A percentile compares a stretch with the other conserved stretches of the same genome.
phyloP scores from a whole-genome alignment of 2,797 vertebrate species.

The Melanotaenia boesemani region DNA sequence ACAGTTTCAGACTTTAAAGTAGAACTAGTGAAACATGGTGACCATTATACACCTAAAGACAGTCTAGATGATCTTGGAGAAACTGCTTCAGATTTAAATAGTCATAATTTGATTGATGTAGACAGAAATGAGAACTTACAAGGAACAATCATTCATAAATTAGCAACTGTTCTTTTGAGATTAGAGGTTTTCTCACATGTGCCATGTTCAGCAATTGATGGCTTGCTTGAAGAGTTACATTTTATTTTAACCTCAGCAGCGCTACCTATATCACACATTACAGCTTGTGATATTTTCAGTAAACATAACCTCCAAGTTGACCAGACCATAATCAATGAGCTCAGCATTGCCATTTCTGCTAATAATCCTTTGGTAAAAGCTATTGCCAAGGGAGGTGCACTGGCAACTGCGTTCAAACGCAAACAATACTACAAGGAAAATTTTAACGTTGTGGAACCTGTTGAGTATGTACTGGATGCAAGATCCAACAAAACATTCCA shows the following conservation, averaged over 20 bases:
- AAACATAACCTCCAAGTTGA: not conserved
- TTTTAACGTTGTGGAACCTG: constrained; percentile 15
- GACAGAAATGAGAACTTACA: not conserved
- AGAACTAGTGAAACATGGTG: not conserved
- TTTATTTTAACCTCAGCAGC: not conserved
- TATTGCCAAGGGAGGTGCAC: not conserved
- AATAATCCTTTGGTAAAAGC: not conserved
- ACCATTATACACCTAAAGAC: not conserved
- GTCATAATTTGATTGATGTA: not conserved
- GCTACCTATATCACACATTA: not conserved
- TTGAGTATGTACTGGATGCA: constrained; percentile 11
- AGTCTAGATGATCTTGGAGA: no score
- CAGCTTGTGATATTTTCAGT: not conserved
- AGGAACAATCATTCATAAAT: not conserved
- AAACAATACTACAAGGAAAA: constrained; percentile 22
- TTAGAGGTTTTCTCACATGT: constrained; percentile 4
- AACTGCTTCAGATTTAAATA: not conserved
- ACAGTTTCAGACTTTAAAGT: not conserved
- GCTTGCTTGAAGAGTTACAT: not conserved
- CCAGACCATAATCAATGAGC: not conserved
- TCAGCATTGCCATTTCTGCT: not conserved
- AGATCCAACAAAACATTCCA: constrained; percentile 20
- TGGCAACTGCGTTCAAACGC: not conserved
- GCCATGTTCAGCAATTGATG: not conserved
- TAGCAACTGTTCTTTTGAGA: not conserved